phyloP scores from a whole-genome alignment of 2,113 vertebrate species.

The Neolamprologus sp. region DNA sequence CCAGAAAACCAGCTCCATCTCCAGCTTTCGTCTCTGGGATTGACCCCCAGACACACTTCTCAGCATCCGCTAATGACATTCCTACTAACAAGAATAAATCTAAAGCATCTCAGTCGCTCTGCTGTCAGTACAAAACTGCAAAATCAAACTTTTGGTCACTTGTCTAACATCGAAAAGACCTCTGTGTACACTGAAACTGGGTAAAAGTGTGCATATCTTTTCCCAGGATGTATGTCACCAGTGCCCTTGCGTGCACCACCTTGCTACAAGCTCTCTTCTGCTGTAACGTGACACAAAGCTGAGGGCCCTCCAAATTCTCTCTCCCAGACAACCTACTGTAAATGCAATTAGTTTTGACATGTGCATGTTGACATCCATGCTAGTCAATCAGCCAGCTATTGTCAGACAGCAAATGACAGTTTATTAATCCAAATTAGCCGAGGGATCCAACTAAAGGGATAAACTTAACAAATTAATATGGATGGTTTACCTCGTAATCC shows the following conservation, averaged over 20 bases:
- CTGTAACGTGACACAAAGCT: conserved; percentile 43
- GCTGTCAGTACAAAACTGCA: conserved; percentile 3
- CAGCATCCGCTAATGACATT: conserved; percentile 35
- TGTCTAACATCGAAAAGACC: background rate
- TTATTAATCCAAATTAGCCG: conserved; percentile 67
- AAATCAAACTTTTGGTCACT: conserved; percentile 38
- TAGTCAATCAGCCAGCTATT: conserved; percentile 61
- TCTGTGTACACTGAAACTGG: background rate
- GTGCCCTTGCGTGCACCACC: conserved; percentile 12
- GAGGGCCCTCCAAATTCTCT: conserved; percentile 25
- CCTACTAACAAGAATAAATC: conserved; percentile 28
- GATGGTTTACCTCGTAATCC: conserved; percentile 61
- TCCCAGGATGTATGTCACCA: background rate
- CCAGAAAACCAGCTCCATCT: conserved; percentile 56
- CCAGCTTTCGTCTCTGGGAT: conserved; percentile 51
- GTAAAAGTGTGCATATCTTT: background rate
- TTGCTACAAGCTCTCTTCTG: conserved; percentile 1
- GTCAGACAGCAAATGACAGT: conserved; percentile 55
- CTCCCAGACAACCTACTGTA: conserved; percentile 35
- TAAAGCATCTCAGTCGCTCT: conserved; percentile 20
- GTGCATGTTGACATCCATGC: conserved; percentile 64
- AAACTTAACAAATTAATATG: conserved; percentile 65
- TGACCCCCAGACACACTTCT: conserved; percentile 42
- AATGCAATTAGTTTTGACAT: conserved; percentile 64
- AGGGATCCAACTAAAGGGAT: conserved; percentile 66